phyloP scores from a whole-genome alignment of 2,797 vertebrate genomes.

The Channa striata region DNA sequence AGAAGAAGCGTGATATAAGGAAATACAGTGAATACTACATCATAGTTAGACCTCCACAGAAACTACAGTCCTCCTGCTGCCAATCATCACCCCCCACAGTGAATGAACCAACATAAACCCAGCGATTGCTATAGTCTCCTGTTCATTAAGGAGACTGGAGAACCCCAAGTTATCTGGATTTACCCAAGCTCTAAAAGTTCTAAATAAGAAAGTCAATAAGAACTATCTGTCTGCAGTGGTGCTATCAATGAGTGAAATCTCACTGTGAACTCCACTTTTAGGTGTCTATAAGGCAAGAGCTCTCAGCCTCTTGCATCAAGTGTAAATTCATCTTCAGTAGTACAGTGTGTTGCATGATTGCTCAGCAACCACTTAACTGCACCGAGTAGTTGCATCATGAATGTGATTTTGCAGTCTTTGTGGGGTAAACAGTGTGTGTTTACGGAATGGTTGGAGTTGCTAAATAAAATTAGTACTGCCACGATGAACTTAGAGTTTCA shows the following conservation, averaged over 20 bases:
- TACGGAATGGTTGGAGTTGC: no score
- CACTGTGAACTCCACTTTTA: no score
- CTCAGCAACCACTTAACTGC: neutral
- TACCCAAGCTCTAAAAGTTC: no score
- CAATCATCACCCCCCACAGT: neutral
- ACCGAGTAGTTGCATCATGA: neutral
- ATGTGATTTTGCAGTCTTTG: neutral
- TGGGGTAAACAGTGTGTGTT: neutral
- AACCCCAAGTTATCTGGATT: no score
- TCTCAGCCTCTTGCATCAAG: neutral
- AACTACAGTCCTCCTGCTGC: no score
- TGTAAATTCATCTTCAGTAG: neutral
- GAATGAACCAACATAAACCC: slow-evolving; percentile 1
- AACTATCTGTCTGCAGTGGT: no score
- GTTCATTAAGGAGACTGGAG: no score
- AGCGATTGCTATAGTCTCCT: neutral
- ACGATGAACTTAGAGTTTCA: neutral
- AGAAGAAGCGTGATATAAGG: no score
- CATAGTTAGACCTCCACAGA: no score
- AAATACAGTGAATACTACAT: no score
- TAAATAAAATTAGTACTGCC: neutral
- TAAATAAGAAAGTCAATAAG: no score
- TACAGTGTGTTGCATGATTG: neutral
- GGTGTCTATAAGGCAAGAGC: neutral
- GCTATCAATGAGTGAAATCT: no score